Conservation (phyloP, 1,140 invertebrate genomes). For the Cydia strobilella region DNA sequence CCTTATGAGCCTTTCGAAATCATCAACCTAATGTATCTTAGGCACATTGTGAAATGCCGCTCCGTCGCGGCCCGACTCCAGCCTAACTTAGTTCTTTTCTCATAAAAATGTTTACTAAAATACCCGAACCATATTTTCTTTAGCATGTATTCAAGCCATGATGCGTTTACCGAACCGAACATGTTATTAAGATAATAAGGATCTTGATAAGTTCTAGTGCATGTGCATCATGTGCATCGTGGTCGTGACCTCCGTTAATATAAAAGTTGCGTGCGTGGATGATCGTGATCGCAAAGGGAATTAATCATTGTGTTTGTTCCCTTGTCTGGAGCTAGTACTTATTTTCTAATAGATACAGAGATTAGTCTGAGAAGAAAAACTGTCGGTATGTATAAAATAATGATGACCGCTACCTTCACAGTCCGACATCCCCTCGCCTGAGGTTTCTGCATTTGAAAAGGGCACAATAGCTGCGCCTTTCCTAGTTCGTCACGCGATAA, state of each 20-base stretch:
- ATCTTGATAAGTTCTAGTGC: neutral
- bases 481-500: neutral
- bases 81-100: too few relatives aligned
- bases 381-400: neutral
- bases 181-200: neutral
- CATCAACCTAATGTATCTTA: too few relatives aligned
- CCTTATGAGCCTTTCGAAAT: too few relatives aligned
- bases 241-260: neutral
- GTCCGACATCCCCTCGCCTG: neutral
- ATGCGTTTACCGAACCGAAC: neutral
- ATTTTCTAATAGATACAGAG: neutral
- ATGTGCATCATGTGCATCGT: neutral
- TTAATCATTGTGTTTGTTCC: slow-evolving; percentile 25
- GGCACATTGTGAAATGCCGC: too few relatives aligned
- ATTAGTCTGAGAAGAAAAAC: neutral
- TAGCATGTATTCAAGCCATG: neutral
- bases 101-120: too few relatives aligned
- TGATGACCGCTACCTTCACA: neutral
- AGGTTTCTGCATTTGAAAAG: neutral
- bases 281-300: neutral
- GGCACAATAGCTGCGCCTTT: neutral
- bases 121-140: neutral
- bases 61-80: too few relatives aligned
- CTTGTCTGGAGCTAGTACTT: neutral
- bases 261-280: slow-evolving; percentile 11